Base-by-base conservation (phyloP, 2,888 invertebrate species). In the Thymelicus sylvestris region DNA sequence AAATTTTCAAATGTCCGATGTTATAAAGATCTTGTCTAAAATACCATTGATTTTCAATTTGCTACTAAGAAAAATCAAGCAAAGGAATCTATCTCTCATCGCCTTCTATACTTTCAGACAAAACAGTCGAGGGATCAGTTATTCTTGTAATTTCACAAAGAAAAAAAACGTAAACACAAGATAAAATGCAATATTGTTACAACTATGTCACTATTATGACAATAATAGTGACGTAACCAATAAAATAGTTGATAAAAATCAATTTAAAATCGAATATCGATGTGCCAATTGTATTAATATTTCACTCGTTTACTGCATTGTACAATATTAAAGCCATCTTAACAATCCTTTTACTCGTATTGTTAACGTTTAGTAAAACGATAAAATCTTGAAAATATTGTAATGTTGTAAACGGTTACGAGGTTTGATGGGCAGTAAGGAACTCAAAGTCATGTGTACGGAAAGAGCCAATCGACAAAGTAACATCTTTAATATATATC, bases 401-500 rank as follows among this genome's bases (percentile, higher is more conserved):
- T 44, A 59, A 59, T 31, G 31, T 63, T 38, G 63, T 63, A 31
- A 63, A 47, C 13, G 62, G 47, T 63, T 48, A 48, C 48, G 62
- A 48, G 48, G 47, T 19, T 7, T 48, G 48, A 61, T 44, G 7
- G n/a, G 63, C 63, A 63, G 48, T 63, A 48, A 63, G 48, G 63
- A 63, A 63, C 48, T 63, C 31, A 24, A 48, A 47, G 41, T 60
- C 60, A 60, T 13, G 48, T 63, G n/a, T 48, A 48, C 63, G 63
- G 63, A 63, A 48, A 48, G 24, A 31, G 7, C 31, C 13, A 63
- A 8, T 13, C n/a, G 19, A 24, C 24, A 55, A 55, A 24, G 12
- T 24, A 55, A 24, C 50, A 15, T 7, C 50, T 24, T 55, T 24
- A 24, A 55, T 52, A 8, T 7, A 8, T 24, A 52, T 52, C 52